Percentiles rank a stretch among this genome's conserved stretches.
These are phyloP conservation scores for Enteromius afrohamiltoni DNA, from an alignment of 2,797 vertebrate genomes.

Conservation along the genomic window DNA sequence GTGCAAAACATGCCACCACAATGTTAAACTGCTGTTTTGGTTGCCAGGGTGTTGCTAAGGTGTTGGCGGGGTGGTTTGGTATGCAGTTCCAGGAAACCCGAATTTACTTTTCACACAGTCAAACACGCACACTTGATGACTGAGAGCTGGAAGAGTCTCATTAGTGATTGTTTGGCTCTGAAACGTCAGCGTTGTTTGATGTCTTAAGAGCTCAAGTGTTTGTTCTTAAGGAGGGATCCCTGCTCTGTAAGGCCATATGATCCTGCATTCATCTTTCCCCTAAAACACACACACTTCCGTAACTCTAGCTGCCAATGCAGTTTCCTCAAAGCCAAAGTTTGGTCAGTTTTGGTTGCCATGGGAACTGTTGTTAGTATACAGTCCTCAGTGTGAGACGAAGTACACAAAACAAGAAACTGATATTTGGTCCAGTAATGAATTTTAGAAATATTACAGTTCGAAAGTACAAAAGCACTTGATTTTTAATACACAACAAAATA, in stretches of 20 bases:
- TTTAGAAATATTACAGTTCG: neutral
- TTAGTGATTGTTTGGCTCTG: neutral
- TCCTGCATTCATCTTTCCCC: neutral
- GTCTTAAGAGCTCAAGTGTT: conserved; percentile 68
- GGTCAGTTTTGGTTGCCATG: neutral
- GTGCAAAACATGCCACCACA: neutral
- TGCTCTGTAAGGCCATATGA: conserved; percentile 29
- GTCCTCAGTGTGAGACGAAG: neutral
- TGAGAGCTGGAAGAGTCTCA: neutral
- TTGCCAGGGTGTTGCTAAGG: neutral
- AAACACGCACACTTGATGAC: neutral
- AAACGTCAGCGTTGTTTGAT: conserved; percentile 64
- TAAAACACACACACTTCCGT: neutral
- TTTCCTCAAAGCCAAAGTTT: conserved; percentile 2
- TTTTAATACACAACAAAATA: neutral
- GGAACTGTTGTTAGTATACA: neutral
- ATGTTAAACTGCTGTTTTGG: neutral
- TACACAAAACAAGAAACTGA: neutral
- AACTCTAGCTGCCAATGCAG: neutral
- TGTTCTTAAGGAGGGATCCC: conserved; percentile 73
- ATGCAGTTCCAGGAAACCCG: neutral
- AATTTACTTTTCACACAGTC: neutral
- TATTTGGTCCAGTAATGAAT: neutral
- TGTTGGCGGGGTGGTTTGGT: neutral
- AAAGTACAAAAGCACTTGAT: neutral